Percentiles rank a stretch among this genome's conserved stretches.
Conservation (phyloP, 2,888 invertebrate species). For the Abrostola tripartita region DNA sequence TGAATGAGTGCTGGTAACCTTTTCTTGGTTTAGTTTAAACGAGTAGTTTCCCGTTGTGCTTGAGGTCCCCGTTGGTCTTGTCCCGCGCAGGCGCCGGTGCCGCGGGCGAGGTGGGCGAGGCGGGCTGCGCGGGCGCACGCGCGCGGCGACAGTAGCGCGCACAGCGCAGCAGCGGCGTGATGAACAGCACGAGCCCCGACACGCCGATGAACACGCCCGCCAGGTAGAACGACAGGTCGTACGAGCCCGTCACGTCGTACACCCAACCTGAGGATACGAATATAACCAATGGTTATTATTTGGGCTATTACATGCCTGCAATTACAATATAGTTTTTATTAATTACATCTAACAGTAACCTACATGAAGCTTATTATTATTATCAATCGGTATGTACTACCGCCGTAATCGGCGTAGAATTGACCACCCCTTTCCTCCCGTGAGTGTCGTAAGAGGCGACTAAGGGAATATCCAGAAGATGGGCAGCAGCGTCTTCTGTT, state of each 20-base stretch:
- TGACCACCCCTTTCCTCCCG: too few relatives aligned
- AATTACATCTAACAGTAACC: too few relatives aligned
- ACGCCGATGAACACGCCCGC: slow-evolving; percentile 93
- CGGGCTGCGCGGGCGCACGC: slow-evolving; percentile 36
- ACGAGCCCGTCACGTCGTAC: slow-evolving; percentile 92
- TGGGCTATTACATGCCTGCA: too few relatives aligned
- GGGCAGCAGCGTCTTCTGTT: too few relatives aligned
- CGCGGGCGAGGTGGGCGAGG: slow-evolving; percentile 11
- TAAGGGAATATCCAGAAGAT: too few relatives aligned
- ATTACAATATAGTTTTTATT: too few relatives aligned
- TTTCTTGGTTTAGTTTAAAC: slow-evolving; percentile 18
- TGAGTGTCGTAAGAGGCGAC: too few relatives aligned
- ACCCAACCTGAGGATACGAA: slow-evolving; percentile 91
- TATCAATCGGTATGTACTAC: too few relatives aligned
- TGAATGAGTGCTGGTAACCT: not conserved
- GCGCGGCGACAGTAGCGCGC: slow-evolving; percentile 25
- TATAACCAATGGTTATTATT: slow-evolving; percentile 2
- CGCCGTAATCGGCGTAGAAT: too few relatives aligned
- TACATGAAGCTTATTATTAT: too few relatives aligned
- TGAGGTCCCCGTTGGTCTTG: slow-evolving; percentile 57
- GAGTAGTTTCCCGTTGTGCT: slow-evolving; percentile 65
- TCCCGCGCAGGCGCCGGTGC: not conserved
- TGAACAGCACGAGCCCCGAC: slow-evolving; percentile 90
- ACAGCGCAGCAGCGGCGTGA: slow-evolving; percentile 66
- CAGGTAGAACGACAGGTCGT: slow-evolving; percentile 94